These are phyloP conservation scores for Ophion slaviceki DNA, from an alignment of 2,888 invertebrate genomes.

Conservation along the genomic window DNA sequence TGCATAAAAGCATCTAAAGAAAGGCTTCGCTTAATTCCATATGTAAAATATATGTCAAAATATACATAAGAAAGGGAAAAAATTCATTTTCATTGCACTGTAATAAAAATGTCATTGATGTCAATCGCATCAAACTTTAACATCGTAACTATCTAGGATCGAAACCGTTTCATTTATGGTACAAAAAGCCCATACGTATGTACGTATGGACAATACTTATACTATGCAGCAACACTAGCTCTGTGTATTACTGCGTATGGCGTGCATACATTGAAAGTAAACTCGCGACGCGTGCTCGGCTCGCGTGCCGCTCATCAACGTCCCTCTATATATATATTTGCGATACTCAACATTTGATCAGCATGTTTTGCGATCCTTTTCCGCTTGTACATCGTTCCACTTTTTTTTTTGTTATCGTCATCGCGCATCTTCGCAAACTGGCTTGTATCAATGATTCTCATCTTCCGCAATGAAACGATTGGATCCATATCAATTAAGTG, in stretches of 20 bases:
- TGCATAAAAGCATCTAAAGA: too few species aligned
- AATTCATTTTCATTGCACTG: too few species aligned
- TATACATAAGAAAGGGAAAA: too few species aligned
- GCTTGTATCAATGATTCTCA: not conserved
- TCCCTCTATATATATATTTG: not conserved
- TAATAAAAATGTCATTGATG: too few species aligned
- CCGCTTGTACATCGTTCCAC: conserved; percentile 13
- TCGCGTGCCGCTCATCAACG: conserved; percentile 57
- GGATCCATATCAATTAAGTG: too few species aligned
- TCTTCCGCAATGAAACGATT: too few species aligned
- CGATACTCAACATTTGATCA: conserved; percentile 46
- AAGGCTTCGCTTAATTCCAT: too few species aligned
- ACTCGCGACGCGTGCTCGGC: conserved; percentile 30
- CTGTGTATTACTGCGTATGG: conserved; percentile 8
- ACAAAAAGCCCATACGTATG: not conserved
- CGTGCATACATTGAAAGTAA: conserved; percentile 48
- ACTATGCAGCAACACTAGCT: not conserved
- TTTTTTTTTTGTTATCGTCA: not conserved
- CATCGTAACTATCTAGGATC: too few species aligned
- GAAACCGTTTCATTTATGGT: not conserved
- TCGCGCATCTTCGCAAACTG: not conserved
- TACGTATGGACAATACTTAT: not conserved
- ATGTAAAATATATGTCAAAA: too few species aligned
- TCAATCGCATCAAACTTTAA: too few species aligned
- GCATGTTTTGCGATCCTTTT: conserved; percentile 39